Evolutionary conservation across 2,888 invertebrate species (phyloP), one percentile per base, ranked within the genome.

Genomic region (Cephus pulcher): DNA sequence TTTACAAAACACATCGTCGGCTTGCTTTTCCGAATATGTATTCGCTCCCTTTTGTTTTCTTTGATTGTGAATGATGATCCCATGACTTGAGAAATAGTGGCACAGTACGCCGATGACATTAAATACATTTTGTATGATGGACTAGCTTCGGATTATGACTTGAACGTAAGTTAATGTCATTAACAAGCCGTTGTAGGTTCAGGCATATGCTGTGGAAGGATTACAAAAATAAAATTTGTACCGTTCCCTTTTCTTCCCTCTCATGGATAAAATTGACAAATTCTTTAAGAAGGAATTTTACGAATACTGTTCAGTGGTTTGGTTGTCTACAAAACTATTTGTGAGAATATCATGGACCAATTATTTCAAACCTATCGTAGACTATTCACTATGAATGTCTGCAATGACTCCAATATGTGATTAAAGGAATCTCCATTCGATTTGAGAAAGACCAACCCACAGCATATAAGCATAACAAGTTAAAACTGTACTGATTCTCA

Each of bases 81-180:
- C 80, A 82, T 85, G 84, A 86, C 81, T 82, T 82, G 84, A 83
- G 56, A 56, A 56, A 56, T 23, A 56, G 56, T 56, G 56, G 23
- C 56, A 23, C 56, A 56, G 56, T 56, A 23, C 23, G 56, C 23
- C 56, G 56, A 56, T 56, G 56, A 56, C 23, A 75, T 86, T 87
- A 85, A 86, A 86, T 86, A 87, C 82, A 85, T 85, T 89, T 85
- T 33, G 77, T 85, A 86, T 84, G 88, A 83, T 86, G 87, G 88
- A 89, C 88, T 88, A 88, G 87, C 84, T 89, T 88, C 84, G 82
- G 82, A 86, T 84, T 76, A 85, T 82, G 86, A 87, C 85, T 87
- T 85, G 82, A 82, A 79, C 80, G 80, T 81, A 79, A 82, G 84
- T 73, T 75, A 78, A 76, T 79, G 82, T 82, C 78, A 82, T 82